Base-by-base conservation (phyloP, 2,113 vertebrate species). In the Rhinolophus sinicus region DNA sequence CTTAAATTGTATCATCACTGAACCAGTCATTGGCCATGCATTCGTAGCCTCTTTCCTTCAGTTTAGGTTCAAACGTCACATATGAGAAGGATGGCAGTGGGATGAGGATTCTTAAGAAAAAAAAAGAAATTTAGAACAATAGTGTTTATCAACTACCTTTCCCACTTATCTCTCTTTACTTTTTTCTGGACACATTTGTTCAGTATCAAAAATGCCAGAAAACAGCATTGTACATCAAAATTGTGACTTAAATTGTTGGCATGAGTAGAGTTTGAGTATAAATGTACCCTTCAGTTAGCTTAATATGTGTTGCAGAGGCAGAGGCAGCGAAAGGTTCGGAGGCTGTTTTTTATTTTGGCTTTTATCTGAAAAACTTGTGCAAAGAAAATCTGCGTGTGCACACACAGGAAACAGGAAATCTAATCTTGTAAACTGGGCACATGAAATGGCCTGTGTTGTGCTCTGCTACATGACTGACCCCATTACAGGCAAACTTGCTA, bases 381-480 rank as follows among this genome's bases (percentile, higher is more conserved):
- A 75, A 30, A 67, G 75, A 76, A 97, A 90, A 77, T 87, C 33
- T 87, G 38, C 40, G 30, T 67, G 33, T 86, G 19, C n/a, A 82
- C n/a, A 92, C 69, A 86, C 38, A 94, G 94, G 85, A 94, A 94
- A 80, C 58, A 88, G 70, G 72, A 92, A 96, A 56, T 85, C 62
- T 62, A 73, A 9, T 77, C 30, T 78, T 70, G 4, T n/a, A 78
- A 65, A 47, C 47, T 56, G n/a, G 21, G 47, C 44, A 65, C 26
- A 7, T 82, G 30, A 85, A 94, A 73, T 92, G 58, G 40, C n/a
- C 72, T 85, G 3, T 52, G 21, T 88, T 84, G 5, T 77, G 11
- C 70, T 85, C 40, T 88, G 76, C 80, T 52, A 26, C 15, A 8
- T 76, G 40, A 72, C 44, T 85, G 33, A 83, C 38, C 22, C 64